Conservation (phyloP, 2,888 invertebrate species). For the Sphaeridia pumilis region DNA sequence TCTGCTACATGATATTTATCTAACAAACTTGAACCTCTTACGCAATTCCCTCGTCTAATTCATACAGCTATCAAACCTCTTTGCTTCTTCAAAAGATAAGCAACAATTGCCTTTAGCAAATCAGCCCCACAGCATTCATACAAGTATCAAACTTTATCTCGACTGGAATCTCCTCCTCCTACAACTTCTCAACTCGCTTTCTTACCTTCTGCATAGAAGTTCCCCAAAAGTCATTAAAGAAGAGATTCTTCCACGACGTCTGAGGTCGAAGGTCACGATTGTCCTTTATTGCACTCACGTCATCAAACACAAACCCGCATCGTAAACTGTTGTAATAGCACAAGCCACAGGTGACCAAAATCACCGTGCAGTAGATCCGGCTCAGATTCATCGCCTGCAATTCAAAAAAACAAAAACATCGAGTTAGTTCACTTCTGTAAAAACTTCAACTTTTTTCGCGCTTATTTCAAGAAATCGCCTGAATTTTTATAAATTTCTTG, state of each 20-base stretch:
- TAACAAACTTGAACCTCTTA: too few species aligned
- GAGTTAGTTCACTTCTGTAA: not conserved
- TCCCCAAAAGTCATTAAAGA: slow-evolving; percentile 97
- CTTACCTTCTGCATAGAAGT: slow-evolving; percentile 93
- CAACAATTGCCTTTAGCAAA: too few species aligned
- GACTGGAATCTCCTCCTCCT: not conserved
- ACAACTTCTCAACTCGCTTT: not conserved
- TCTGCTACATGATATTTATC: too few species aligned
- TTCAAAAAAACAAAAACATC: slow-evolving; percentile 13
- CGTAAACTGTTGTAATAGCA: slow-evolving; percentile 84
- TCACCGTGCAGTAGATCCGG: slow-evolving; percentile 49
- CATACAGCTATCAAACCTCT: too few species aligned
- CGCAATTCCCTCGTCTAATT: too few species aligned
- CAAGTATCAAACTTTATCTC: too few species aligned
- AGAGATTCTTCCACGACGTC: slow-evolving; percentile 77
- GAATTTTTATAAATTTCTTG: too few species aligned
- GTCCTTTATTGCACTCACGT: slow-evolving; percentile 92
- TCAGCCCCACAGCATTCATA: too few species aligned
- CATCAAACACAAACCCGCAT: slow-evolving; percentile 94
- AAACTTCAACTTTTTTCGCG: too few species aligned
- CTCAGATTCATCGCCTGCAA: slow-evolving; percentile 36
- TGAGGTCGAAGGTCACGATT: slow-evolving; percentile 87
- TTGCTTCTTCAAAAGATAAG: too few species aligned
- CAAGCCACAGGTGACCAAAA: slow-evolving; percentile 59
- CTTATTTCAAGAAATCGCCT: too few species aligned